Conservation (phyloP, 2,113 vertebrate species). For the human region GRCh38 chr1:176043001-176043500, state of each 20-base stretch:
- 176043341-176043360: background rate
- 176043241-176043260: constrained; percentile 99
- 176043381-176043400: constrained; percentile 12
- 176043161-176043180: background rate
- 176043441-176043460: background rate
- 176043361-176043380: background rate
- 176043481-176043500: background rate
- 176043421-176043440: background rate
- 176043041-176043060: no score
- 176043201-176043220: constrained; percentile 98
- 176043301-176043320: background rate
- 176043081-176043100: background rate
- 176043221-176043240: constrained; percentile 99
- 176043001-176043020: no score
- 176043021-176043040: no score
- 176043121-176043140: background rate
- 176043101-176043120: background rate
- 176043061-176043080: constrained; percentile 1
- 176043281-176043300: constrained; percentile 54
- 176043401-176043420: background rate
- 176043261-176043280: constrained; percentile 92
- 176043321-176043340: constrained; percentile 12
- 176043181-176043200: constrained; percentile 99
- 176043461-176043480: constrained; percentile 6
- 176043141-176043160: background rate